Base-by-base conservation (phyloP, 2,797 vertebrate species). In the Vireo griseus region DNA sequence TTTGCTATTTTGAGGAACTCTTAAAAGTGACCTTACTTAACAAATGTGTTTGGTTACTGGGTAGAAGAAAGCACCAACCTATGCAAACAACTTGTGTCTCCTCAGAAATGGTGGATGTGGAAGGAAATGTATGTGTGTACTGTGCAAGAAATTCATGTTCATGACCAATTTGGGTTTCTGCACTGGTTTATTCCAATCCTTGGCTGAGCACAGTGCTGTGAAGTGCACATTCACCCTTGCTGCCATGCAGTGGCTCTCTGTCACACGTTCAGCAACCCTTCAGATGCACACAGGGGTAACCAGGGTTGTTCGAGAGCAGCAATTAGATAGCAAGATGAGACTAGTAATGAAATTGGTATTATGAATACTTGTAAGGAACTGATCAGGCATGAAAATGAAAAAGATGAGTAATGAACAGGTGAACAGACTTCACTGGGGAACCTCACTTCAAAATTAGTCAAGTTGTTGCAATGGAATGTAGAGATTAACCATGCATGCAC, bases 361-460 rank as follows among this genome's bases (percentile, higher is more conserved):
- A 20, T 24, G 35, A 82, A 17, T 45, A 13, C 21, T 55, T 55
- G n/a, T 24, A 69, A 79, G 47, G 63, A 93, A 16, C 18, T 59
- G 11, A 22, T 59, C 52, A 67, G 74, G 67, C 63, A 71, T 48
- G 35, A 84, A 86, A 82, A 75, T 28, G 14, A 67, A 76, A 35
- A 85, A 39, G 31, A 45, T 52, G 26, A 82, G 11, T 24, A 74
- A 73, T 12, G n/a, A 71, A 66, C 51, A 82, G 33, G 72, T 76
- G 37, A 91, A 59, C 11, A 50, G 52, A 67, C 13, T 24, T 42
- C 44, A 66, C 22, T 18, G 74, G 87, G 28, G 71, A 73, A 67
- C 10, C 9, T 69, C 40, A 62, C 44, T 73, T 78, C 48, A 85
- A 50, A 89, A 89, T 85, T 37, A 79, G 51, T 62, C 55, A 54